A percentile compares a stretch with the other conserved stretches of the same genome.
These are phyloP conservation scores for Rhinella marina DNA, from an alignment of 2,797 vertebrate genomes.

Conservation along the genomic window DNA sequence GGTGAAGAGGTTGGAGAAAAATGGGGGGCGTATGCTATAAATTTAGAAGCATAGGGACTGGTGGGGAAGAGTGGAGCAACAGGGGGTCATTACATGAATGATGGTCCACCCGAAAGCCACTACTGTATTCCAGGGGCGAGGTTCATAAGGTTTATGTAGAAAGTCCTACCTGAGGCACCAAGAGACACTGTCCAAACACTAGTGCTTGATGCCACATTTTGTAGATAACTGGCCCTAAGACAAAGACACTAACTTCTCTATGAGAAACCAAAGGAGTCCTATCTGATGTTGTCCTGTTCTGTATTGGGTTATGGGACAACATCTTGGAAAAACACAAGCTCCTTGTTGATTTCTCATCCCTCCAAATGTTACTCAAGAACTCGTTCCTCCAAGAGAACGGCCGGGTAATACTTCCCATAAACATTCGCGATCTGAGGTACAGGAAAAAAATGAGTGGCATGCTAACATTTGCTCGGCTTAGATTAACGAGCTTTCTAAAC, in stretches of 20 bases:
- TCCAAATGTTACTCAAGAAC: not conserved
- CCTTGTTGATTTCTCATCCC: not conserved
- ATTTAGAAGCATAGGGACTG: too few species aligned
- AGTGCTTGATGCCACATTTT: not conserved
- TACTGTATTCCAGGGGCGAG: not conserved
- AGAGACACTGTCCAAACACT: not conserved
- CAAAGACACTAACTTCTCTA: not conserved
- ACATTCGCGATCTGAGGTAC: constrained; percentile 45
- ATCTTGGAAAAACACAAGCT: not conserved
- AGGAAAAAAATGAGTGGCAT: constrained; percentile 48
- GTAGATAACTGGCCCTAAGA: not conserved
- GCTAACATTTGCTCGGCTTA: constrained; percentile 49
- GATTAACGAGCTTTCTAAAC: constrained; percentile 41
- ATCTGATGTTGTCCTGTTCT: not conserved
- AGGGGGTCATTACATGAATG: too few species aligned
- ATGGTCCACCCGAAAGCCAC: not conserved
- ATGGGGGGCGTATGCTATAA: too few species aligned
- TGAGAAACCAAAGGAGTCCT: not conserved
- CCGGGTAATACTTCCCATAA: constrained; percentile 32
- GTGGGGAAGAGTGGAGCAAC: too few species aligned
- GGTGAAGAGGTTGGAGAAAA: too few species aligned
- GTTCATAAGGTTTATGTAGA: not conserved
- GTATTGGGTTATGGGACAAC: not conserved
- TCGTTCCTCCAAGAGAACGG: constrained; percentile 1
- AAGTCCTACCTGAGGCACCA: not conserved